These are phyloP conservation scores for Luehdorfia chinensis DNA, from an alignment of 1,140 invertebrate species.

Conservation along the genomic window DNA sequence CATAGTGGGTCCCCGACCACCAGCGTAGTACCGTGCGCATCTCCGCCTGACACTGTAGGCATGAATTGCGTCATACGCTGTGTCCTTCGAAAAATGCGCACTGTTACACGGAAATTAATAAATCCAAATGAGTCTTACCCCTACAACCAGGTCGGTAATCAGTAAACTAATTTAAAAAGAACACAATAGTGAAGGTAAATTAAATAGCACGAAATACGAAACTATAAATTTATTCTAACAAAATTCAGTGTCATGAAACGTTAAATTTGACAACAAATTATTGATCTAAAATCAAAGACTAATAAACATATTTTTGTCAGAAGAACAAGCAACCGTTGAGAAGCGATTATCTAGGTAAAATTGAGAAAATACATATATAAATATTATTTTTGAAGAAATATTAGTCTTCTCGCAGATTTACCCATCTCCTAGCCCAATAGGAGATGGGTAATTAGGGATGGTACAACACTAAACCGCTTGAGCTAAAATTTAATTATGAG, in stretches of 20 bases:
- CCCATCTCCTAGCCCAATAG: no score
- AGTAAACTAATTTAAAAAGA: conserved; percentile 51
- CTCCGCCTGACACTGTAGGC: conserved; percentile 64
- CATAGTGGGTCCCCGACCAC: conserved; percentile 62
- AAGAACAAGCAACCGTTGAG: no score
- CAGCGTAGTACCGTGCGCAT: conserved; percentile 57
- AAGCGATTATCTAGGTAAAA: no score
- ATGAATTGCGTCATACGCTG: conserved; percentile 60
- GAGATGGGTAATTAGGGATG: no score
- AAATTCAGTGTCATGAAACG: conserved; percentile 6
- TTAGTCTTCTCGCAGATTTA: no score
- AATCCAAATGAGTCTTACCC: conserved; percentile 59
- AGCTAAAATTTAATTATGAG: no score
- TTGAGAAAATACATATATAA: no score
- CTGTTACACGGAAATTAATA: conserved; percentile 64
- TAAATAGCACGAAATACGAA: conserved; percentile 19
- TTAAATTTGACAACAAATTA: conserved; percentile 8
- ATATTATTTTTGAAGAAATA: no score
- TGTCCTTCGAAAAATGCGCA: conserved; percentile 47
- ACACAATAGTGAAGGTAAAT: conserved; percentile 33
- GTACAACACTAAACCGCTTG: no score
- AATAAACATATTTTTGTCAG: no score
- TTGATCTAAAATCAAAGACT: no score
- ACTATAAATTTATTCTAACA: conserved; percentile 46
- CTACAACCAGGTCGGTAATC: conserved; percentile 32